These are phyloP conservation scores for Tarsius wallacei DNA, from an alignment of 2,797 vertebrate species.

Conservation along the genomic window DNA sequence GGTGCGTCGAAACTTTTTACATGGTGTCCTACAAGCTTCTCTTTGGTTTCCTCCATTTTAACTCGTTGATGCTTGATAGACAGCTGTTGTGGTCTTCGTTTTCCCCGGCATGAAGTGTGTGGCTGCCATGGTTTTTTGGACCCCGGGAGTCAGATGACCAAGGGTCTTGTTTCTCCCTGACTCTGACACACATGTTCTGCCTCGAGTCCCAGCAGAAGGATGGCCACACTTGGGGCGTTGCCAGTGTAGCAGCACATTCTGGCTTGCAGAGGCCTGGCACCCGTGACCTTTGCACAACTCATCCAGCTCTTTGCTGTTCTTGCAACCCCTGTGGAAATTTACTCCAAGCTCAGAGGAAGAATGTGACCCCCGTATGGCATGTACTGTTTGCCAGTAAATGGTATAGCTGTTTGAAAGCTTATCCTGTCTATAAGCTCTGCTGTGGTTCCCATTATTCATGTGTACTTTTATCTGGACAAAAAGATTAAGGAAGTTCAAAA, in stretches of 20 bases:
- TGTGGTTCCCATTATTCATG: slow-evolving; percentile 65
- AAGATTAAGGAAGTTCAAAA: slow-evolving; percentile 63
- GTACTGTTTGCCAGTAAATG: slow-evolving; percentile 56
- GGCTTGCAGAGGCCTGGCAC: slow-evolving; percentile 72
- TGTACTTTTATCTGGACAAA: slow-evolving; percentile 67
- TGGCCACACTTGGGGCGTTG: not conserved
- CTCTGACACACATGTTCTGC: slow-evolving; percentile 66
- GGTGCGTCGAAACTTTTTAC: not conserved
- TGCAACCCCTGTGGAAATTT: slow-evolving; percentile 45
- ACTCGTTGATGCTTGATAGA: not conserved
- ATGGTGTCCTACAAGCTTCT: not conserved
- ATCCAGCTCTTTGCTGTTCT: slow-evolving; percentile 70
- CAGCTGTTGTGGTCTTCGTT: not conserved
- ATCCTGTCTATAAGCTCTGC: not conserved
- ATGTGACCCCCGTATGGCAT: not conserved
- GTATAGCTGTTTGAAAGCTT: not conserved
- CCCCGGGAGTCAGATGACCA: slow-evolving; percentile 57
- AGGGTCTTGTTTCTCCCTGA: slow-evolving; percentile 48
- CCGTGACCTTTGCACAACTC: fast-evolving
- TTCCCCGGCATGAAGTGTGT: not conserved
- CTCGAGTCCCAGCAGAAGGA: slow-evolving; percentile 76
- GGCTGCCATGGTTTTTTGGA: slow-evolving; percentile 22
- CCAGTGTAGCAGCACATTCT: slow-evolving; percentile 83
- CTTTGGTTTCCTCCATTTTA: not conserved
- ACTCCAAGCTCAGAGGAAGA: slow-evolving; percentile 19